Conservation (phyloP, 1,140 invertebrate species). For the Psix sp. region DNA sequence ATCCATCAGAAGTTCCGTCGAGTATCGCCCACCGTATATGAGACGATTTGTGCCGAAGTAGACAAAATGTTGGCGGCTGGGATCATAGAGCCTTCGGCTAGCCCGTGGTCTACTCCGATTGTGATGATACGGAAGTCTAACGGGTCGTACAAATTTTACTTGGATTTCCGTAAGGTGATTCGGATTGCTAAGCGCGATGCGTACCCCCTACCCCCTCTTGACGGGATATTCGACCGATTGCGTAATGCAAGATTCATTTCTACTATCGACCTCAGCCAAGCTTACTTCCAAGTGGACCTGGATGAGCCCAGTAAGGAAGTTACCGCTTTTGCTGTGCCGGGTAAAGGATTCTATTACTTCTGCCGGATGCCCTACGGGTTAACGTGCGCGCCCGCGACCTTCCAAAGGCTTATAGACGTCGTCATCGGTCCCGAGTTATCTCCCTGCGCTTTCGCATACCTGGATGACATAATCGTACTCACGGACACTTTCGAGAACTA, state of each 20-base stretch:
- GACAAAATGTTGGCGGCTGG: constrained; percentile 6
- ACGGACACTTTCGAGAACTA: constrained; percentile 56
- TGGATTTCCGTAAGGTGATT: constrained; percentile 19
- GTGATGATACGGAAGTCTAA: constrained; percentile 56
- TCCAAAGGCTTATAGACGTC: constrained; percentile 57
- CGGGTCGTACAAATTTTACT: constrained; percentile 15
- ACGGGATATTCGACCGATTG: constrained; percentile 56
- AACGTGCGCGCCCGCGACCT: constrained; percentile 58
- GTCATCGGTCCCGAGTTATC: constrained; percentile 20
- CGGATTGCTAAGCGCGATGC: constrained; percentile 2
- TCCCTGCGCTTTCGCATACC: constrained; percentile 37
- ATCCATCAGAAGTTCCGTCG: not conserved
- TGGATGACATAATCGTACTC: constrained; percentile 61
- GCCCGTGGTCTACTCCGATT: constrained; percentile 27
- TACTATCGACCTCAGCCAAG: constrained; percentile 59
- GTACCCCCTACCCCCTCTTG: constrained; percentile 9
- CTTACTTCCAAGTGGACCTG: constrained; percentile 61
- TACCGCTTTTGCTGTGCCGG: constrained; percentile 28
- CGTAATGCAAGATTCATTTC: constrained; percentile 53
- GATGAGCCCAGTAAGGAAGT: constrained; percentile 18
- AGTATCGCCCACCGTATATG: not conserved
- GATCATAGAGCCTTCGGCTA: constrained; percentile 6
- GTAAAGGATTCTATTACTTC: constrained; percentile 52
- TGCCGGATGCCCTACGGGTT: constrained; percentile 70
- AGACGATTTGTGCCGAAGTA: constrained; percentile 1